Base-by-base conservation (phyloP, 2,888 invertebrate genomes). In the Dolichomitus sp. region DNA sequence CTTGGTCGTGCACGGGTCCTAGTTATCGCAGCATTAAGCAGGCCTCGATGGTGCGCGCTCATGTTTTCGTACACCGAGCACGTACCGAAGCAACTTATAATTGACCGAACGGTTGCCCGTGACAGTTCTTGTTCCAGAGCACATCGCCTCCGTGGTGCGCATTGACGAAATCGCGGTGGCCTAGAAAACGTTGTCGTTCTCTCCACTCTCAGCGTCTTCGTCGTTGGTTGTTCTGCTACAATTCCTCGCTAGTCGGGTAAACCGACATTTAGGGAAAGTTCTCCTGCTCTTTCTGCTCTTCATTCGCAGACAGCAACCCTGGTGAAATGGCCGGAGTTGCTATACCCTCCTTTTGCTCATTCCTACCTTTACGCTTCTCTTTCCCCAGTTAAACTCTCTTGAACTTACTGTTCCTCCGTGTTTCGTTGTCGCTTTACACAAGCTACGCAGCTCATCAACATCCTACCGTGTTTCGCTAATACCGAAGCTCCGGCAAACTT, bases 51-150 rank as follows among this genome's bases (percentile, higher is more conserved):
- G 42, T 73, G 80, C 66, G 74, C 69, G 70, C 54, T 19, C 42
- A 48, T 12, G 42, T 63, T 84, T 72, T 77, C 52, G 85, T 81
- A 91, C 77, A 78, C 88, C 59, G 66, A 63, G 81, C 90, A 90
- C 91, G 90, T 91, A 61, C 78, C 80, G 73, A 82, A 88, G 87
- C 86, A 91, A 91, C 88, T 91, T 91, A 90, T 91, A 91, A 91
- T 90, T 90, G 89, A 90, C 89, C 88, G 85, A 89, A 89, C 85
- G 89, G 86, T 90, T 91, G 90, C 85, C 84, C 83, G 86, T 90
- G 91, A 90, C 90, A 91, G 90, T 87, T 90, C 88, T 87, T 84
- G 85, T 88, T 87, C 86, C 87, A 78, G 54, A 52, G 59, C 66
- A 50, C 69, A 37, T 68, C 52, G 57, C 40, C 40, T 73, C 54